Evolutionary conservation across 2,888 invertebrate species (phyloP), one percentile per base, ranked within the genome.

Genomic region (Acanthosoma haemorrhoidale): DNA sequence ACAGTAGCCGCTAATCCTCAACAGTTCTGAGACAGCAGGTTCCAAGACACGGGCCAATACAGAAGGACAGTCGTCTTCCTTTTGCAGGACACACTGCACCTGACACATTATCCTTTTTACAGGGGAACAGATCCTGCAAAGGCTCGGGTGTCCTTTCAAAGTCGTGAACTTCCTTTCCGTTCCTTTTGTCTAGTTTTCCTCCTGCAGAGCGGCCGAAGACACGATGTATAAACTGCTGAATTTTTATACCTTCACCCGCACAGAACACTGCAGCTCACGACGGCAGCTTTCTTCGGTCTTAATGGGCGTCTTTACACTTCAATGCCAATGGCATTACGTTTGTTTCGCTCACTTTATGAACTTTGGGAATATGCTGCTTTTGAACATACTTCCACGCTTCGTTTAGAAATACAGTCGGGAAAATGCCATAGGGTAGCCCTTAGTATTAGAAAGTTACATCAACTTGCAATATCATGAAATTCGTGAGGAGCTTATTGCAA

Each of bases 71-170:
- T 25, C 21, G n/a, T 13, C 21, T 51, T 51, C 51, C 51, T 51
- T 51, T 51, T 51, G n/a, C 51, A 51, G n/a, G 2, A n/a, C n/a
- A n/a, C n/a, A n/a, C 2, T 25, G 16, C n/a, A 51, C n/a, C 51
- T 51, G 51, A 51, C 51, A 51, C 51, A n/a, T 51, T 51, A 51
- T 51, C 51, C 51, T 51, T 51, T n/a, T 51, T 51, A 51, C n/a
- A n/a, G 51, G 2, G 2, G 25, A n/a, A 29, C 51, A 51, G 51
- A 25, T 29, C 51, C 43, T 43, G 43, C 43, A 13, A 21, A 43
- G 43, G 18, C 18, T 43, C 43, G 43, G 43, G 43, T 43, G 43
- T 41, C 41, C 21, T 21, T 43, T 43, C 43, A 21, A 18, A 41
- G 21, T 51, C 51, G 51, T 51, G 51, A 29, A 25, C 51, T 51